A percentile compares a stretch with the other conserved stretches of the same genome.
These are phyloP conservation scores for Diogma glabrata DNA, from an alignment of 2,888 invertebrate genomes.

Conservation along the genomic window DNA sequence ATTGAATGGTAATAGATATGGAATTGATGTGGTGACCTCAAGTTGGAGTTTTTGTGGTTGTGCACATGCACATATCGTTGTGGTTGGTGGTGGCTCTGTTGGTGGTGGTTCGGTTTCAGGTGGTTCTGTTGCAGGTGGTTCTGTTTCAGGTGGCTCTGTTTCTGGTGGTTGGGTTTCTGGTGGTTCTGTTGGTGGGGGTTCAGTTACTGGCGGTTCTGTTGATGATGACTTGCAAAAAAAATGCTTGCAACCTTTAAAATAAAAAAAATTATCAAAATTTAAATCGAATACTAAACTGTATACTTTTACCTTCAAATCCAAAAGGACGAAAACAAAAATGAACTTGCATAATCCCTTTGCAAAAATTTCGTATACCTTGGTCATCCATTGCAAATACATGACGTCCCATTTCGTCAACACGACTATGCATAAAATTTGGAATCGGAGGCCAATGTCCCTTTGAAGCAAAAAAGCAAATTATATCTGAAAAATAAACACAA, in stretches of 20 bases:
- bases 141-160: constrained; percentile 1
- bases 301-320: constrained; percentile 4
- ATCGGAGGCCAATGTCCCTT: constrained; percentile 3
- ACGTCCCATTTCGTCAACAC: constrained; percentile 6
- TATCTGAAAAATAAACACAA: no score
- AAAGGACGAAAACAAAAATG: constrained; percentile 3
- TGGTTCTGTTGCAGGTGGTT: constrained; percentile 6
- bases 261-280: background rate
- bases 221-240: background rate
- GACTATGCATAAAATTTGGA: background rate
- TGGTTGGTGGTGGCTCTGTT: background rate
- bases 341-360: background rate
- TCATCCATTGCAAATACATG: constrained; percentile 3
- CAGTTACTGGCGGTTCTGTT: background rate
- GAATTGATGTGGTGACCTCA: background rate
- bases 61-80: constrained; percentile 5
- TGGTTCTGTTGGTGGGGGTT: background rate
- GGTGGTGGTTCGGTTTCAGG: constrained; percentile 6
- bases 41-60: constrained; percentile 6
- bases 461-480: constrained; percentile 1
- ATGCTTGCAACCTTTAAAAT: no score
- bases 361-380: constrained; percentile 5
- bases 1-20: no score
- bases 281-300: no score
- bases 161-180: background rate